Percentiles rank a stretch among this genome's conserved stretches.
These are phyloP conservation scores for Zaprionus bogoriensis DNA, from an alignment of 2,888 invertebrate species.

Conservation along the genomic window DNA sequence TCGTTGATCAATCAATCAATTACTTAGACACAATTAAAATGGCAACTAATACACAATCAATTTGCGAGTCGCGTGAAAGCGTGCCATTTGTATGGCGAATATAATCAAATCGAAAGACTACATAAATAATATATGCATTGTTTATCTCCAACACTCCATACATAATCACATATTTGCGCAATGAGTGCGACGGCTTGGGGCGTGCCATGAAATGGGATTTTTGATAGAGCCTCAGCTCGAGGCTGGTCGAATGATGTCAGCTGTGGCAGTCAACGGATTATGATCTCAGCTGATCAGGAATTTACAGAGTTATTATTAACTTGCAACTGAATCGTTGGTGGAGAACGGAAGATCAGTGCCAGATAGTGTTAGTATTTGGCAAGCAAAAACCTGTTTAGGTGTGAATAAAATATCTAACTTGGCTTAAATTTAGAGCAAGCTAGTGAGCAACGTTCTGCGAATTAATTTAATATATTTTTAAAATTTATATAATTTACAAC, in stretches of 20 bases:
- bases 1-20: slow-evolving; percentile 59
- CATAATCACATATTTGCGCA: slow-evolving; percentile 59
- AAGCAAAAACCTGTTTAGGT: background rate
- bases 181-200: slow-evolving; percentile 42
- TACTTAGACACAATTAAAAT: slow-evolving; percentile 53
- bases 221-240: slow-evolving; percentile 3
- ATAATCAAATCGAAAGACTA: background rate
- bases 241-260: slow-evolving; percentile 50
- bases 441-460: no score
- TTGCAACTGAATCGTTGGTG: background rate
- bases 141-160: slow-evolving; percentile 33
- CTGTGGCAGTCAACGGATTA: background rate
- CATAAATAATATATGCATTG: slow-evolving; percentile 12
- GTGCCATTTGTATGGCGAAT: slow-evolving; percentile 48
- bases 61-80: slow-evolving; percentile 57
- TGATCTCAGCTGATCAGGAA: slow-evolving; percentile 1
- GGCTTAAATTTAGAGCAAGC: background rate
- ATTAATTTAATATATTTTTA: no score
- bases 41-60: slow-evolving; percentile 39
- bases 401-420: background rate
- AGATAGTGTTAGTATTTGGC: background rate
- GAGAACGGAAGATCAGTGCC: background rate
- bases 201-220: slow-evolving; percentile 39
- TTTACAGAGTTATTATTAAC: background rate
- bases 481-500: background rate